Evolutionary conservation across 2,888 invertebrate genomes (phyloP).

Genomic region (Mesorhabditis belari): DNA sequence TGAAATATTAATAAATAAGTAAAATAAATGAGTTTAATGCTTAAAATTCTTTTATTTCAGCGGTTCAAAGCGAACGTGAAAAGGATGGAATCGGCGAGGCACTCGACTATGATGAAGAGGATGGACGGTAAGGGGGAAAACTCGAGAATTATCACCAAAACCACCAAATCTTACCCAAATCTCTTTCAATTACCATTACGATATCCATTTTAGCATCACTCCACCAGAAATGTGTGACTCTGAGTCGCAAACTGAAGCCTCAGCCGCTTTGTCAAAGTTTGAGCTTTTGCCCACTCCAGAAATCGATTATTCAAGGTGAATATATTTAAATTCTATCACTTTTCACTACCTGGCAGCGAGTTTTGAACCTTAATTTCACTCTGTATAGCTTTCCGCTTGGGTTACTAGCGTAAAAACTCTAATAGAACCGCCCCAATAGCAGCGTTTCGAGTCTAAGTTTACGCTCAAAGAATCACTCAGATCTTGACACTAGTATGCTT

Average conservation of each 20-base stretch:
- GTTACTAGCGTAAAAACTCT: too few relatives aligned
- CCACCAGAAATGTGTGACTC: not conserved
- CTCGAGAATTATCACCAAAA: too few relatives aligned
- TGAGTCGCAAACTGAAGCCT: not conserved
- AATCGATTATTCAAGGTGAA: slow-evolving; percentile 5
- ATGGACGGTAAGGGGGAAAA: not conserved
- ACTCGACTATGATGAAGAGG: slow-evolving; percentile 18
- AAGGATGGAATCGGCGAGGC: slow-evolving; percentile 8
- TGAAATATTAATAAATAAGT: not conserved
- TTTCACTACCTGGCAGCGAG: too few relatives aligned
- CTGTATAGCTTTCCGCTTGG: too few relatives aligned
- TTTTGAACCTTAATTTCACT: too few relatives aligned
- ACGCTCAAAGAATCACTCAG: too few relatives aligned
- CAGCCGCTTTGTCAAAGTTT: slow-evolving; percentile 2
- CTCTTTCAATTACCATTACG: too few relatives aligned
- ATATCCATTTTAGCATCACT: too few relatives aligned
- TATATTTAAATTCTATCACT: not conserved
- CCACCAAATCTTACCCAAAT: too few relatives aligned
- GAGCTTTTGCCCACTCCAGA: slow-evolving; percentile 12
- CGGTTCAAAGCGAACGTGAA: slow-evolving; percentile 36
- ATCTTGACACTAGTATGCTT: too few relatives aligned
- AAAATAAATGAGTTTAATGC: not conserved
- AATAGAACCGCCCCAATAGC: too few relatives aligned
- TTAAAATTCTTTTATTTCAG: slow-evolving; percentile 10
- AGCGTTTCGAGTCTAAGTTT: too few relatives aligned